Evolutionary conservation across 1,140 invertebrate genomes (phyloP), one percentile per base, ranked within the genome.

Genomic region (Drosophila elegans): DNA sequence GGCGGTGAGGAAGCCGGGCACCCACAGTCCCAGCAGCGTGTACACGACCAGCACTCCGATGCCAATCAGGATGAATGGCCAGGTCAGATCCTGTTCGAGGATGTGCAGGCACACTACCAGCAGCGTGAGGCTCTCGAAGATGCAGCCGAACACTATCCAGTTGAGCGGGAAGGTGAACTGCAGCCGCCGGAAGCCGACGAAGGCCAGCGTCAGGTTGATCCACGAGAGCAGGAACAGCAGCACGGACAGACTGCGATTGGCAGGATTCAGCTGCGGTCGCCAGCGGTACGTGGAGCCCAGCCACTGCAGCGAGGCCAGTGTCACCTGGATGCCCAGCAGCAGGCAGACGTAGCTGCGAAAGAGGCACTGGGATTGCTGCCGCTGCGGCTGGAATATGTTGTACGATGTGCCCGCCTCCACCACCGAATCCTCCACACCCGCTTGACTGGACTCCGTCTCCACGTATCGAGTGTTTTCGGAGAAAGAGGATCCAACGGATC

Each of bases 151-250:
- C 4, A 85, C 9, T 10, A 84, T 76, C 80, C 80, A 84, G n/a
- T 84, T 84, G 2, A 77, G 25, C 12, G 80, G 80, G 4, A 25
- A 67, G 1, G 21, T 64, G n/a, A 56, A 36, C 46, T 85, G 80
- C 51, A 84, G 45, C 1, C 83, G 62, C n/a, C 83, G 84, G 9
- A 86, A 86, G 3, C 84, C 84, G 3, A 83, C 13, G 36, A 77
- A 84, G 10, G 39, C 49, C 21, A 73, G 16, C 11, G 77, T 41
- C 32, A 84, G 16, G 16, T 84, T 84, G 10, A 55, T 3, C 72
- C 76, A 84, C 39, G 66, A 54, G 11, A 84, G 25, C 4, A 84
- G 39, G 39, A 84, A 34, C 38, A 84, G 36, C 34, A 84, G 16
- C 27, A 57, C 6, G 32, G 41, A 68, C 32, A 86, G 41, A 21